Evolutionary conservation across 2,888 invertebrate species (phyloP).

Genomic region (Phortica okadai): DNA sequence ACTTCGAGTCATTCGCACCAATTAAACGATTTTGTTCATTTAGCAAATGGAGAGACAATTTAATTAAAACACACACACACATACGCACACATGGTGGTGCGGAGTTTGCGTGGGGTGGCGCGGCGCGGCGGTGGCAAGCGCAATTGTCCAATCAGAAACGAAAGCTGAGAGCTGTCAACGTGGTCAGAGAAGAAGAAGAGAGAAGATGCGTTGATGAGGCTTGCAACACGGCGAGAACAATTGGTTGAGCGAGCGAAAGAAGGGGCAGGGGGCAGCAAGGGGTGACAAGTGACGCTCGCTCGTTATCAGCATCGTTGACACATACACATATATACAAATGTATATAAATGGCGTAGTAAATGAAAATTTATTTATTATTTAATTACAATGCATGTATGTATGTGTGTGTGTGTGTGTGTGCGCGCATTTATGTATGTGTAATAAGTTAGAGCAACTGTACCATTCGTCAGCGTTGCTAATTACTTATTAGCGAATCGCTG

Average conservation of each 20-base stretch:
- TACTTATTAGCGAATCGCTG: conserved; percentile 26
- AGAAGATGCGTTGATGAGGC: not conserved
- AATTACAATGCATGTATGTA: conserved; percentile 9
- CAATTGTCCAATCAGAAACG: conserved; percentile 62
- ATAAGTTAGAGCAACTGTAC: conserved; percentile 25
- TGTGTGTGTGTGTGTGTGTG: conserved; percentile 46
- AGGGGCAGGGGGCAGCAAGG: no score
- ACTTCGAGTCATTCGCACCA: conserved; percentile 47
- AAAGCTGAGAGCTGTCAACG: not conserved
- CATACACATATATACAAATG: not conserved
- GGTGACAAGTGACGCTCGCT: not conserved
- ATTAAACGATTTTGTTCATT: conserved; percentile 54
- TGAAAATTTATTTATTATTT: not conserved
- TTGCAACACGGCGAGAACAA: not conserved
- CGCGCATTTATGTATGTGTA: not conserved
- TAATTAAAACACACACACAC: conserved; percentile 56
- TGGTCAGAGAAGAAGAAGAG: not conserved
- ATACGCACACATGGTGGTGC: not conserved
- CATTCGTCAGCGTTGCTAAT: conserved; percentile 19
- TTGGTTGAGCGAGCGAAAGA: no score
- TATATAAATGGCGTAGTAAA: not conserved
- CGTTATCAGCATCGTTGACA: not conserved
- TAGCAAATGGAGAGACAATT: conserved; percentile 49
- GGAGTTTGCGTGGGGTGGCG: not conserved
- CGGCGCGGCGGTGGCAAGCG: conserved; percentile 46